phyloP scores from a whole-genome alignment of 2,797 vertebrate genomes.

The Ceryle rudis region DNA sequence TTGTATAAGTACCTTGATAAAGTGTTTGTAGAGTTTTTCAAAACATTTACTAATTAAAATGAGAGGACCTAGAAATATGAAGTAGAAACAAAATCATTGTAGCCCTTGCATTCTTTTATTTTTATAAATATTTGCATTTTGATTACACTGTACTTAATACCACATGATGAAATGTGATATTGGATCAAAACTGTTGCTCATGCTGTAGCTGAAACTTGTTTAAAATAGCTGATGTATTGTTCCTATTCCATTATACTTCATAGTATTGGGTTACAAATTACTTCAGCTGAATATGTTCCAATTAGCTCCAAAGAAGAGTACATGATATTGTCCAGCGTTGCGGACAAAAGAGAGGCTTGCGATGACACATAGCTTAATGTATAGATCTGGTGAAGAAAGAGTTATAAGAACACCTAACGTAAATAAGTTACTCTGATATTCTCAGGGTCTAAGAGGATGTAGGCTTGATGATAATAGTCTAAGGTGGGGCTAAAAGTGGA shows the following conservation, averaged over 20 bases:
- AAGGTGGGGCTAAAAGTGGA: not conserved
- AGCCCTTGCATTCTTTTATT: conserved; percentile 55
- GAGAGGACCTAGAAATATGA: conserved; percentile 53
- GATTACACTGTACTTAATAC: conserved; percentile 56
- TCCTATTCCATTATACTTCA: not conserved
- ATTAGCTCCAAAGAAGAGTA: not conserved
- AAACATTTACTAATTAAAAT: conserved; percentile 68
- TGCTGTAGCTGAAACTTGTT: conserved; percentile 18
- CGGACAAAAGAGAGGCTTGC: not conserved
- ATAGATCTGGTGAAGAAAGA: not conserved
- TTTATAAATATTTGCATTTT: conserved; percentile 75
- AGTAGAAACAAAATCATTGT: conserved; percentile 38
- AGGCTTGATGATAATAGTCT: not conserved
- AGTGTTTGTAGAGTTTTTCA: conserved; percentile 67
- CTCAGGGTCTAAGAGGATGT: not conserved
- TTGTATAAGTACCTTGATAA: conserved; percentile 50
- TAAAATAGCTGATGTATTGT: conserved; percentile 8
- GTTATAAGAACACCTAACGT: not conserved
- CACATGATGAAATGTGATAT: conserved; percentile 57
- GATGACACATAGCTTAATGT: not conserved
- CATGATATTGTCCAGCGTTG: not conserved
- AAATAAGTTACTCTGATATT: not conserved
- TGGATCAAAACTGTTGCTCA: conserved; percentile 63
- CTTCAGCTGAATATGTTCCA: not conserved
- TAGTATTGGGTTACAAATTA: not conserved